Evolutionary conservation across 2,888 invertebrate genomes (phyloP), one percentile per base, ranked within the genome.

Genomic region (Incurvaria masculella): DNA sequence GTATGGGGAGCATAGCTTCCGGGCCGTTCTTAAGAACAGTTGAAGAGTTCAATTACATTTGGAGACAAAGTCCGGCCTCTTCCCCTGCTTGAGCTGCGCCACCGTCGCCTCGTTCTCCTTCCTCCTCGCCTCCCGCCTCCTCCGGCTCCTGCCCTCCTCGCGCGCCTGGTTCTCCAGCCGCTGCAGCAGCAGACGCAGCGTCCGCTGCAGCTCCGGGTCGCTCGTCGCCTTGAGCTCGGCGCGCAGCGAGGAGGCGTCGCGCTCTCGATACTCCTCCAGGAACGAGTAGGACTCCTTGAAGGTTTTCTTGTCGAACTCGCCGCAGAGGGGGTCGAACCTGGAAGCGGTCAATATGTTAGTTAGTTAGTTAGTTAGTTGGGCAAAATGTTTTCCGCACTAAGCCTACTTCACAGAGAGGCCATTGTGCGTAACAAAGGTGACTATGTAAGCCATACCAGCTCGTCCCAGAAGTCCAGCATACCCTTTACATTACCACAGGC

Each of bases 311-410:
- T 91, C 83, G 65, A 85, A 94, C 43, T 82, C 81, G 2, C 95
- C 95, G 58, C 92, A 91, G 0, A 90, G 76, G 19, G 87, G 86
- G 63, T 95, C 94, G 74, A 94, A 96, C 55, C 96, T 82, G 59
- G 2, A 64, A 63, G 23, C 38, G 38, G n/a, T 18, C 27, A 19
- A 18, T n/a, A 33, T 23, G 18, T 46, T 46, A 19, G 19, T n/a
- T n/a, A n/a, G n/a, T n/a, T n/a, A n/a, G n/a, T n/a, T n/a, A n/a
- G n/a, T n/a, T n/a, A n/a, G n/a, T n/a, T n/a, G n/a, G n/a, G n/a
- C n/a, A n/a, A n/a, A n/a, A n/a, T n/a, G n/a, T n/a, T n/a, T n/a
- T n/a, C n/a, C n/a, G n/a, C n/a, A n/a, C n/a, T n/a, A n/a, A n/a
- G n/a, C n/a, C n/a, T n/a, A n/a, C n/a, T n/a, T n/a, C n/a, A n/a